phyloP scores from a whole-genome alignment of 1,140 invertebrate genomes.

The Plectus sambesii region DNA sequence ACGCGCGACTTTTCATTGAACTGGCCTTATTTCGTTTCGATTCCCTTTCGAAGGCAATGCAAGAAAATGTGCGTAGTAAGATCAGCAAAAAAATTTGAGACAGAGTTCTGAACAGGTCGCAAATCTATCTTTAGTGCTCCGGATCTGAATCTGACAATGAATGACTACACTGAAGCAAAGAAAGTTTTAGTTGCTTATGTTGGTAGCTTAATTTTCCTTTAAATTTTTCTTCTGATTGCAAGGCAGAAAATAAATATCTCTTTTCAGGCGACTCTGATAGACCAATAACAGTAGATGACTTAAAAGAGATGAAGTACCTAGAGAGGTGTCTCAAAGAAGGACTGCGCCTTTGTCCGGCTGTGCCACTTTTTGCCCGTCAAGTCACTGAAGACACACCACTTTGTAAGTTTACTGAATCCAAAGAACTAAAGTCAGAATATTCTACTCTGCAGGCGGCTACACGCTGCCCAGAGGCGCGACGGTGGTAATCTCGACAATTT shows the following conservation, averaged over 20 bases:
- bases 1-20: conserved; percentile 47
- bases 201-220: too few species aligned
- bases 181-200: too few species aligned
- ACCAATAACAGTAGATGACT: conserved; percentile 66
- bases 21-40: conserved; percentile 44
- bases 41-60: too few species aligned
- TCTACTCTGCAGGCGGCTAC: conserved; percentile 31
- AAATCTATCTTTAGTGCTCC: too few species aligned
- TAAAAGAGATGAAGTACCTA: conserved; percentile 68
- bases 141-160: too few species aligned
- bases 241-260: too few species aligned
- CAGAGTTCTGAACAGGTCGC: too few species aligned
- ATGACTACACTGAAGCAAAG: too few species aligned
- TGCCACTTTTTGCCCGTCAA: conserved; percentile 61
- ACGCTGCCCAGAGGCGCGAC: conserved; percentile 44
- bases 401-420: conserved; percentile 11
- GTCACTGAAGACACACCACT: conserved; percentile 58
- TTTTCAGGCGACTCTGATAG: conserved; percentile 61
- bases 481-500: conserved; percentile 35
- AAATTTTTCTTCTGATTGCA: too few species aligned
- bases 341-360: conserved; percentile 54
- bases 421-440: conserved; percentile 1
- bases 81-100: too few species aligned
- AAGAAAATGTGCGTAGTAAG: too few species aligned
- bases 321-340: conserved; percentile 69